These are phyloP conservation scores for Hydrolagus affinis DNA, from an alignment of 2,113 vertebrate genomes.

Conservation along the genomic window DNA sequence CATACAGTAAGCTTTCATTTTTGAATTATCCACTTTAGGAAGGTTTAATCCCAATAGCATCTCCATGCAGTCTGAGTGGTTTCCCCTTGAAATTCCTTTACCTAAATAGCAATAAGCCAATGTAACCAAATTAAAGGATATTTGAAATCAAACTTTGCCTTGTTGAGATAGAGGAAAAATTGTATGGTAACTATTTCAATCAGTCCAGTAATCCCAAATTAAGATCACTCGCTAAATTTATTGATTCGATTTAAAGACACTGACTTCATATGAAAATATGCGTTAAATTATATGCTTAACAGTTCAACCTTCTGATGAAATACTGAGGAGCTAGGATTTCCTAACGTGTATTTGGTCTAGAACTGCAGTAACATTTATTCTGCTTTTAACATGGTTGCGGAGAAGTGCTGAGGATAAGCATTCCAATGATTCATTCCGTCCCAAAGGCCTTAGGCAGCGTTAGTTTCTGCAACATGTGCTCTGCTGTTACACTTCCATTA, in stretches of 20 bases:
- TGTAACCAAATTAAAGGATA: no score
- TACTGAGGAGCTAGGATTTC: neutral
- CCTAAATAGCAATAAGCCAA: no score
- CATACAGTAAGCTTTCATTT: no score
- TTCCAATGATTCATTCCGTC: neutral
- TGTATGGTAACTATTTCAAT: no score
- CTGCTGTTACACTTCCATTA: neutral
- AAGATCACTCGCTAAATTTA: neutral
- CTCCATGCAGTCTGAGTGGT: no score
- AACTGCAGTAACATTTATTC: neutral
- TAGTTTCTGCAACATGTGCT: neutral
- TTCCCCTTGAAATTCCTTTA: no score
- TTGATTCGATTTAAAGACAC: neutral
- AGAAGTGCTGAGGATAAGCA: neutral
- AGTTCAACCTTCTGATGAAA: no score
- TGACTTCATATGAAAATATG: neutral
- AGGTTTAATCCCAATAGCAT: no score
- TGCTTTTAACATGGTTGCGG: neutral
- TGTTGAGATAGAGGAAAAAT: no score
- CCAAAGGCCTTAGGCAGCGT: neutral
- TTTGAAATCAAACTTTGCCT: no score
- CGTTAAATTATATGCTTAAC: neutral
- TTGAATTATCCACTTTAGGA: no score
- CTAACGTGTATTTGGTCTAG: neutral
- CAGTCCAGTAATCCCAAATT: no score